phyloP scores from a whole-genome alignment of 1,140 invertebrate species.

The Leptopilina clavipes region DNA sequence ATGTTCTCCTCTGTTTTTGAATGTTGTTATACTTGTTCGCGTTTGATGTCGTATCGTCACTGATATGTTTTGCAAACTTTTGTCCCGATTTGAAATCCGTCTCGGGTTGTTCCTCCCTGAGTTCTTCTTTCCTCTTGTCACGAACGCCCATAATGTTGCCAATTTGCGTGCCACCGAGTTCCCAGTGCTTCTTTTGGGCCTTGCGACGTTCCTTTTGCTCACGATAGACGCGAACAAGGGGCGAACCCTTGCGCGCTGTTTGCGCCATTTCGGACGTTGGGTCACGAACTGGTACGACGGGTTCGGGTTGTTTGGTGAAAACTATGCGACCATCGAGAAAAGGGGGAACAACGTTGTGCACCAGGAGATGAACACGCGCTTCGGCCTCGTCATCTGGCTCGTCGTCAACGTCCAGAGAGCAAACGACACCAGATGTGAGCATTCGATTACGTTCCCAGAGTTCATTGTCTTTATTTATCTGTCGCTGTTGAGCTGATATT shows the following conservation, averaged over 20 bases:
- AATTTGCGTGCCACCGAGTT: conserved; percentile 96
- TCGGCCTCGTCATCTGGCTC: conserved; percentile 95
- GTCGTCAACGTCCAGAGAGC: conserved; percentile 91
- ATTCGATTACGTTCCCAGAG: conserved; percentile 99
- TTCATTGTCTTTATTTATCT: conserved; percentile 98
- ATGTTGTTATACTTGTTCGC: conserved; percentile 91
- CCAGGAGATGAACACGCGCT: conserved; percentile 95
- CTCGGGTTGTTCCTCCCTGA: conserved; percentile 77
- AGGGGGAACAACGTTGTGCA: conserved; percentile 99
- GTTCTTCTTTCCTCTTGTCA: conserved; percentile 84
- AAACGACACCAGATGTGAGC: conserved; percentile 96
- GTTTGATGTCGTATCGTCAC: conserved; percentile 83
- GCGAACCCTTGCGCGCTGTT: conserved; percentile 95
- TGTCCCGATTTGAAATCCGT: conserved; percentile 90
- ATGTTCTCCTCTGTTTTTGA: conserved; percentile 90
- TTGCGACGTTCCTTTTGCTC: conserved; percentile 97
- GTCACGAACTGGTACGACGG: conserved; percentile 84
- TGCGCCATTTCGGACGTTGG: conserved; percentile 98
- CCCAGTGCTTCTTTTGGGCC: conserved; percentile 99
- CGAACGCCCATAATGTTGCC: conserved; percentile 95
- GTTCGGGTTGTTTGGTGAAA: conserved; percentile 98
- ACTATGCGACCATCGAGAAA: conserved; percentile 99
- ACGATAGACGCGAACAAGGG: conserved; percentile 90
- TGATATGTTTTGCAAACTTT: conserved; percentile 97
- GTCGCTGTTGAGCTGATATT: conserved; percentile 94